Evolutionary conservation across 2,113 vertebrate species (phyloP), one percentile per base, ranked within the genome.

Genomic region (Nothocercus julius): DNA sequence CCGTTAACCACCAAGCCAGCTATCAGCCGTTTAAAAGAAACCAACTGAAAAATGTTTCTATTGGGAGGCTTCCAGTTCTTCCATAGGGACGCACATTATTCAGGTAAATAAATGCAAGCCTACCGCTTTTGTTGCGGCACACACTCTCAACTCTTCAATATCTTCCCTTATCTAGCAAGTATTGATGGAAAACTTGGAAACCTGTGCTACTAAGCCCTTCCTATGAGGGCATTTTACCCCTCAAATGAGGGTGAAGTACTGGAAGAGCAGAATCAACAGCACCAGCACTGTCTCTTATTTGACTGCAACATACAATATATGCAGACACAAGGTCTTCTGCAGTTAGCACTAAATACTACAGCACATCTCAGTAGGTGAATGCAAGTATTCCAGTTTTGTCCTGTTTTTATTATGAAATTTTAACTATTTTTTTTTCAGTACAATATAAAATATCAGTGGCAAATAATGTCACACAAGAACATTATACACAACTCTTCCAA

Each of bases 1-100:
- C 27, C 17, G 45, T 4, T 45, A 34, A 83, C 67, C 61, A 72
- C 69, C 93, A 74, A 80, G 56, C 2, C 63, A 84, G 28, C 49
- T 24, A 63, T 16, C 15, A 18, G 54, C 19, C 42, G 14, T 47
- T 3, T 10, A 58, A 2, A 30, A 7, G 9, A 75, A 85, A 79
- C 7, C 2, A 61, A 28, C 12, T n/a, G 15, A 9, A 8, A 58
- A 0, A 0, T 20, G 20, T 53, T 83, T 74, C 8, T 7, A 13
- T 5, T n/a, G 24, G 14, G 10, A 51, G 11, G 7, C 70, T 77
- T 88, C 49, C 3, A n/a, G 12, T 42, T 32, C 22, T 14, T 80
- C 22, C 20, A 47, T n/a, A 24, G 4, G 11, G 34, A n/a, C 16
- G 58, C 54, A 15, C 42, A 62, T 25, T 78, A n/a, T 9, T n/a